These are phyloP conservation scores for Otocyon megalotis DNA, from an alignment of 2,113 vertebrate genomes.

Conservation along the genomic window DNA sequence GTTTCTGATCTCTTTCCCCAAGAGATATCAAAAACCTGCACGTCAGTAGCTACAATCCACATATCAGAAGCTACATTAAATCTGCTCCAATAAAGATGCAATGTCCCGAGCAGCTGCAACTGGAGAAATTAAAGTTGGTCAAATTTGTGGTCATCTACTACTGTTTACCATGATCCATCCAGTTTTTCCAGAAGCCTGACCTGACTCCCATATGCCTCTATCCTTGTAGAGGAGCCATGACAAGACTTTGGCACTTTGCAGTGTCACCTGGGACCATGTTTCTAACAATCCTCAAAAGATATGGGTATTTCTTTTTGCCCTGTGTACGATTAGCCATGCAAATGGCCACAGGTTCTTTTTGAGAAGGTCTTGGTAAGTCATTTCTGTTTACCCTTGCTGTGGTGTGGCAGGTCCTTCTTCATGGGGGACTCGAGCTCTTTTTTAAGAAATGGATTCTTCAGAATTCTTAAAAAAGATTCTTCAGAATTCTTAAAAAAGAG, in stretches of 20 bases:
- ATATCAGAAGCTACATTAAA: not conserved
- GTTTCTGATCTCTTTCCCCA: not conserved
- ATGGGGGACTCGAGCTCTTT: not conserved
- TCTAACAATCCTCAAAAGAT: not conserved
- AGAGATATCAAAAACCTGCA: not conserved
- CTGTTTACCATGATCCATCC: not conserved
- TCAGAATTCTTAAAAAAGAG: not conserved
- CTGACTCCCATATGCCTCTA: not conserved
- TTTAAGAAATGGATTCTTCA: not conserved
- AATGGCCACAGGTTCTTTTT: not conserved
- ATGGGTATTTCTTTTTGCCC: not conserved
- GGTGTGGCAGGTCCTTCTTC: not conserved
- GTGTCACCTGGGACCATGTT: not conserved
- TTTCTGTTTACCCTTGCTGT: not conserved
- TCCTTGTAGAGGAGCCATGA: not conserved
- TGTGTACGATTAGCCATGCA: not conserved
- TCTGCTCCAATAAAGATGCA: not conserved
- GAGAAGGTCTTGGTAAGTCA: not conserved
- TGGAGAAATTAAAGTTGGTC: not conserved
- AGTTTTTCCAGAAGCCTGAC: not conserved
- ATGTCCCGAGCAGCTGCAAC: not conserved
- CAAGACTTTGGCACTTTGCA: not conserved
- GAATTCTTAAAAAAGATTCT: too few relatives aligned
- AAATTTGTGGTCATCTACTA: not conserved
- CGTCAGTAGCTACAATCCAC: not conserved